These are phyloP conservation scores for Eptesicus fuscus DNA, from an alignment of 2,113 vertebrate species.

Conservation along the genomic window DNA sequence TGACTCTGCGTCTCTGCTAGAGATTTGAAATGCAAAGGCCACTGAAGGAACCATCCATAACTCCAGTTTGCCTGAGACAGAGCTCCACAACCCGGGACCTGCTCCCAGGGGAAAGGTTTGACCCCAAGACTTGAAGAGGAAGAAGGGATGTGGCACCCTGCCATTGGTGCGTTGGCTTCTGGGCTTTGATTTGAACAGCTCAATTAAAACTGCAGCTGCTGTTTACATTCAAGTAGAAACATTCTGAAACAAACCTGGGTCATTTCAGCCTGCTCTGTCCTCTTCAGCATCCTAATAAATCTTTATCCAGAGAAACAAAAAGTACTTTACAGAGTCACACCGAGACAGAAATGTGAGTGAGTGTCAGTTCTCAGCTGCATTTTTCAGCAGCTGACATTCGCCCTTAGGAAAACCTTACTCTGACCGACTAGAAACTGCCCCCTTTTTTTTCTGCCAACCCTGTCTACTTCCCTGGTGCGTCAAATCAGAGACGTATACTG, in stretches of 20 bases:
- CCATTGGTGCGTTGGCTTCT: neutral
- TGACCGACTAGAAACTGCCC: neutral
- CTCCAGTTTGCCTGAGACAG: neutral
- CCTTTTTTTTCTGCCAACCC: neutral
- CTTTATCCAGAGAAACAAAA: neutral
- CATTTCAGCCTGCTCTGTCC: neutral
- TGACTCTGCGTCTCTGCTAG: neutral
- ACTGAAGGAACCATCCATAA: neutral
- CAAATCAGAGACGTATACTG: neutral
- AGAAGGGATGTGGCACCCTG: neutral
- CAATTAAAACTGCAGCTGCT: neutral
- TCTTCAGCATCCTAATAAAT: slow-evolving; percentile 14
- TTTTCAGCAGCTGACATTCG: neutral
- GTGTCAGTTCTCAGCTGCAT: neutral
- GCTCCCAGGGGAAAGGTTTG: neutral
- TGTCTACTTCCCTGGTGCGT: neutral
- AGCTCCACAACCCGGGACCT: neutral
- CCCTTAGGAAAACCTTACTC: neutral
- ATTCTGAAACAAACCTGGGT: slow-evolving; percentile 1
- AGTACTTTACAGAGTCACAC: neutral
- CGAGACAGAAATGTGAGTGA: neutral
- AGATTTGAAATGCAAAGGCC: neutral
- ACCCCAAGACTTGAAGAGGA: neutral
- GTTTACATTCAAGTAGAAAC: slow-evolving; percentile 32
- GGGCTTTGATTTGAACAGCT: neutral